Conservation (phyloP, 2,113 vertebrate genomes). For the Tragelaphus imberbis region DNA sequence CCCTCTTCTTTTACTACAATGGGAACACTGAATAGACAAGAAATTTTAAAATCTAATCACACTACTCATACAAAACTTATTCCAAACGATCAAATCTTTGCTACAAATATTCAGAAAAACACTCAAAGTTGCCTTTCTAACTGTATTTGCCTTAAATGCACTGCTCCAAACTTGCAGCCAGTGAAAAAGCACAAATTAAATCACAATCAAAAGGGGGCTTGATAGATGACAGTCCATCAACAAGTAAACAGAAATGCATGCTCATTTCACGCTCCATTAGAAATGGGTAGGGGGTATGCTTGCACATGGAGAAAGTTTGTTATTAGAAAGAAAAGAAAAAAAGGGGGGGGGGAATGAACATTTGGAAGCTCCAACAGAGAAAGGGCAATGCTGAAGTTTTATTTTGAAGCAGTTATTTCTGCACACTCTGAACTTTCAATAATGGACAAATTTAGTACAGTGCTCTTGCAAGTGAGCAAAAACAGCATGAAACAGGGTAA, state of each 20-base stretch:
- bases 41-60: constrained; percentile 37
- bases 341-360: constrained; percentile 23
- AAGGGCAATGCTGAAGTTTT: constrained; percentile 26
- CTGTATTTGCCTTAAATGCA: constrained; percentile 31
- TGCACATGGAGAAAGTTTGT: not conserved
- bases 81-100: constrained; percentile 27
- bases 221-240: constrained; percentile 37
- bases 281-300: not conserved
- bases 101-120: constrained; percentile 31
- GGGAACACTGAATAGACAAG: not conserved
- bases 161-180: constrained; percentile 7
- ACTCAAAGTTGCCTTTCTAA: not conserved
- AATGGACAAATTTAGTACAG: constrained; percentile 3
- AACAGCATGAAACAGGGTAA: not conserved
- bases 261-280: constrained; percentile 68
- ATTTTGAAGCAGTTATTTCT: constrained; percentile 34
- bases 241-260: constrained; percentile 55
- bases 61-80: not conserved
- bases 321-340: not conserved
- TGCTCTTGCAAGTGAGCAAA: not conserved
- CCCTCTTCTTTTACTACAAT: constrained; percentile 12
- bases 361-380: not conserved
- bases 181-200: constrained; percentile 52
- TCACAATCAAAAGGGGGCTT: constrained; percentile 25
- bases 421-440: constrained; percentile 28